phyloP scores from a whole-genome alignment of 2,113 vertebrate species.

The Phylloscopus trochilus region DNA sequence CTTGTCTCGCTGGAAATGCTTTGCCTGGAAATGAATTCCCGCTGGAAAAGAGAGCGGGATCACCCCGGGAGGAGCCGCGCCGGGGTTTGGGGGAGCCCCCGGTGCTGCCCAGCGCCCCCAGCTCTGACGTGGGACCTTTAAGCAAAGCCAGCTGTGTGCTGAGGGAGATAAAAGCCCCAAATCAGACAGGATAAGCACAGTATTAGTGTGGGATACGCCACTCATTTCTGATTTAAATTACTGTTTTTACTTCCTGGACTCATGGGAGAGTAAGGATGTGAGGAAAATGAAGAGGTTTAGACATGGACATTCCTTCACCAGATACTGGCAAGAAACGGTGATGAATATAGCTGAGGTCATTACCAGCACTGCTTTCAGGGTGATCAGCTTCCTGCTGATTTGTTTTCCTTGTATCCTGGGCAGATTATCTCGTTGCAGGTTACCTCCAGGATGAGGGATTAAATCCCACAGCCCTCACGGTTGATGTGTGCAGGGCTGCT shows the following conservation, averaged over 20 bases:
- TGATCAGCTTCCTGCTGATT: constrained; percentile 25
- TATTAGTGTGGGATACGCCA: constrained; percentile 75
- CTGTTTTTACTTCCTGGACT: constrained; percentile 62
- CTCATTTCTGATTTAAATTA: constrained; percentile 72
- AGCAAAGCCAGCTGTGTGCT: constrained; percentile 82
- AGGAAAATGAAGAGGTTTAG: constrained; percentile 59
- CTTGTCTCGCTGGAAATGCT: not conserved
- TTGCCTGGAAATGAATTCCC: not conserved
- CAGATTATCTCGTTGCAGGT: not conserved
- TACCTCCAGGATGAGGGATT: not conserved
- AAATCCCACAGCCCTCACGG: not conserved
- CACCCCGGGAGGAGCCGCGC: not conserved
- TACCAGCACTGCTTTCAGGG: not conserved
- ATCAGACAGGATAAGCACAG: constrained; percentile 78
- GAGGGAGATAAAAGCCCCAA: constrained; percentile 79
- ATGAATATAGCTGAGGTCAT: constrained; percentile 44
- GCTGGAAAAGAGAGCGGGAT: not conserved
- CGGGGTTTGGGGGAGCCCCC: constrained; percentile 27
- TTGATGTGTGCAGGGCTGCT: not conserved
- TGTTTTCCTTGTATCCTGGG: not conserved
- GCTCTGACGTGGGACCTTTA: constrained; percentile 74
- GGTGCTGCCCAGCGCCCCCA: constrained; percentile 43
- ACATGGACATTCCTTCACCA: constrained; percentile 53
- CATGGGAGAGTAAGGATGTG: constrained; percentile 65
- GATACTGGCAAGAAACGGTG: constrained; percentile 60